Conservation (phyloP, 1,140 invertebrate species). For the Varroa destructor region DNA sequence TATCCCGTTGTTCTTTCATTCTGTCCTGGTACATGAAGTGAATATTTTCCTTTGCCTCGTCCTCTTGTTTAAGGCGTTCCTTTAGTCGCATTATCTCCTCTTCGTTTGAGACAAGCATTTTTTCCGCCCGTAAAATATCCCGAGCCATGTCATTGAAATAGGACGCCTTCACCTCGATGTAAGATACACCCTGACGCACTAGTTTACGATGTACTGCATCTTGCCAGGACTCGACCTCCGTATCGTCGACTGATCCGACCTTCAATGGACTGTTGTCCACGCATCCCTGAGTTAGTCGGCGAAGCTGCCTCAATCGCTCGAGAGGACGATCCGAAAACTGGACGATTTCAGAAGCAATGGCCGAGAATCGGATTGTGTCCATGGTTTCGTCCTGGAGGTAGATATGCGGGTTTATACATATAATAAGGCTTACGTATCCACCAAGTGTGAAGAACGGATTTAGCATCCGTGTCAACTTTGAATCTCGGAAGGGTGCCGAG, state of each 20-base stretch:
- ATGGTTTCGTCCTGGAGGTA: slow-evolving; percentile 63
- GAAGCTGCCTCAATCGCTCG: slow-evolving; percentile 15
- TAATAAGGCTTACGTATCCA: slow-evolving; percentile 61
- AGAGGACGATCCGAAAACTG: not conserved
- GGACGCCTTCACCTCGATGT: slow-evolving; percentile 2
- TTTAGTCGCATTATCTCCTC: not conserved
- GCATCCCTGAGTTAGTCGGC: not conserved
- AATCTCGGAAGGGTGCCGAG: slow-evolving; percentile 57
- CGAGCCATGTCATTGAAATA: slow-evolving; percentile 23
- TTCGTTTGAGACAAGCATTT: not conserved
- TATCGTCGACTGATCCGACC: not conserved
- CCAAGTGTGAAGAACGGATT: slow-evolving; percentile 50
- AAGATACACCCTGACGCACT: not conserved
- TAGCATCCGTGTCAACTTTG: slow-evolving; percentile 60
- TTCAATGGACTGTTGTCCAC: slow-evolving; percentile 9
- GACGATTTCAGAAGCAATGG: slow-evolving; percentile 36
- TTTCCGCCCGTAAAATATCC: not conserved
- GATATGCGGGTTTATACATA: slow-evolving; percentile 59
- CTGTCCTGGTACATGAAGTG: not conserved
- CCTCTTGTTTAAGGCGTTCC: not conserved
- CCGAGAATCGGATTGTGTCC: slow-evolving; percentile 51
- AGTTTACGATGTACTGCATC: not conserved
- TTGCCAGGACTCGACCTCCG: slow-evolving; percentile 11
- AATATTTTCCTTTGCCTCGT: slow-evolving; percentile 11
- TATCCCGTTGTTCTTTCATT: slow-evolving; percentile 18